These are phyloP conservation scores for Toxonevra muliebris DNA, from an alignment of 2,888 invertebrate genomes.

Conservation along the genomic window DNA sequence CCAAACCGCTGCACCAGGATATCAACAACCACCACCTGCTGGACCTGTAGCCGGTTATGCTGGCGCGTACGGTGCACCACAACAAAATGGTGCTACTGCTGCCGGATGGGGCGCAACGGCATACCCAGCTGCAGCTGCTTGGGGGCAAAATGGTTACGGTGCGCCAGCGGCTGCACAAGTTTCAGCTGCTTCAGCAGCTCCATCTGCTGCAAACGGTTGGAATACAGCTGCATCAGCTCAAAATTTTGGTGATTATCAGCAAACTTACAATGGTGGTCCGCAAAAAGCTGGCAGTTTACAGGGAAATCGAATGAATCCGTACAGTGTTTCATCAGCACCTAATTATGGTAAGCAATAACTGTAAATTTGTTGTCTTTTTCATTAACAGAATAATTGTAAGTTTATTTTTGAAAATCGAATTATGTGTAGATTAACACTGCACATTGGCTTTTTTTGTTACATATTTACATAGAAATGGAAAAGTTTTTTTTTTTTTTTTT, in stretches of 20 bases:
- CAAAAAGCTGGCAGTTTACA: conserved; percentile 77
- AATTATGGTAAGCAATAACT: conserved; percentile 53
- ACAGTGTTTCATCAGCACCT: conserved; percentile 53
- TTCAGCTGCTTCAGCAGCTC: conserved; percentile 42
- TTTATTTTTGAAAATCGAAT: too few species aligned
- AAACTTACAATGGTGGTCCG: conserved; percentile 83
- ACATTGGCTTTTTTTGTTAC: too few species aligned
- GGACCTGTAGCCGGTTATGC: conserved; percentile 39
- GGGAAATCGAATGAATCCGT: conserved; percentile 76
- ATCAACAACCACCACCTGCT: conserved; percentile 50
- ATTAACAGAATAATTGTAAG: not conserved
- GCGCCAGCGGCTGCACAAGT: conserved; percentile 40
- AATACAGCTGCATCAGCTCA: conserved; percentile 43
- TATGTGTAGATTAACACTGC: too few species aligned
- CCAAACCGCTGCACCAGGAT: conserved; percentile 47
- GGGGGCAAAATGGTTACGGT: conserved; percentile 45
- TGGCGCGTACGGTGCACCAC: conserved; percentile 41
- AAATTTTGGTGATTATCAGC: conserved; percentile 76
- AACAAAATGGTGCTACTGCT: conserved; percentile 43
- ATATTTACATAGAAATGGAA: too few species aligned
- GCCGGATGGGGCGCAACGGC: conserved; percentile 36
- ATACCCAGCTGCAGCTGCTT: conserved; percentile 34
- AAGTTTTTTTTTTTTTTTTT: too few species aligned
- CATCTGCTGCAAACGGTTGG: conserved; percentile 39
- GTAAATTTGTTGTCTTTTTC: not conserved